Evolutionary conservation across 2,888 invertebrate species (phyloP).

Genomic region (Malachius bipustulatus): DNA sequence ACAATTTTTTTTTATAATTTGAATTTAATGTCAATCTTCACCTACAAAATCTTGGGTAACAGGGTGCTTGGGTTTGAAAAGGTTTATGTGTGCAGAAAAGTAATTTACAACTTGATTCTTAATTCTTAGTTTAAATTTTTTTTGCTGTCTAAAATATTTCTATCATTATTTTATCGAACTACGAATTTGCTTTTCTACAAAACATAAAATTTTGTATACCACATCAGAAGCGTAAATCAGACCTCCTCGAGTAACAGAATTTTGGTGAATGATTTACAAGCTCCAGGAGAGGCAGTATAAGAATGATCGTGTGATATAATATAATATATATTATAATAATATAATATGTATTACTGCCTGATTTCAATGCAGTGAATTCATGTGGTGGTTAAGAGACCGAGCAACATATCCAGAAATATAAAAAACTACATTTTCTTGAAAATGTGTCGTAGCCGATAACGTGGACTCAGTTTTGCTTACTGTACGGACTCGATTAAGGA

Average conservation of each 20-base stretch:
- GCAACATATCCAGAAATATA: constrained; percentile 7
- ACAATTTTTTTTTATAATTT: constrained; percentile 6
- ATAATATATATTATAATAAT: too few relatives aligned
- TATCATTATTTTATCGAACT: too few relatives aligned
- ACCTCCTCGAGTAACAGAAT: constrained; percentile 7
- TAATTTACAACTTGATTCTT: not conserved
- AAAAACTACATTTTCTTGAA: constrained; percentile 6
- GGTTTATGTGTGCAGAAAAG: not conserved
- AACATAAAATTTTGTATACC: constrained; percentile 4
- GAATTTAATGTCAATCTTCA: constrained; percentile 7
- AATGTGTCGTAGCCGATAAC: too few relatives aligned
- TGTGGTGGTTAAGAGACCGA: constrained; percentile 3
- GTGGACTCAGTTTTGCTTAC: too few relatives aligned
- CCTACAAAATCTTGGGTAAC: constrained; percentile 6
- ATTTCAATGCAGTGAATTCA: constrained; percentile 6
- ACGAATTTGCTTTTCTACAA: constrained; percentile 6
- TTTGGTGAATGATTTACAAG: constrained; percentile 8
- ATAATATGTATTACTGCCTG: too few relatives aligned
- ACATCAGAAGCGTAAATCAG: constrained; percentile 8
- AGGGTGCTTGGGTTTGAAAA: constrained; percentile 5
- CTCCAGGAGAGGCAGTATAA: constrained; percentile 6
- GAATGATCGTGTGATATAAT: constrained; percentile 4
- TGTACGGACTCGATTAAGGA: too few relatives aligned
- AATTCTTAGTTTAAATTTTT: not conserved
- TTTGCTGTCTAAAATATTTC: not conserved